Conservation (phyloP, 2,113 vertebrate species). For the Genyomyrus donnyi region DNA sequence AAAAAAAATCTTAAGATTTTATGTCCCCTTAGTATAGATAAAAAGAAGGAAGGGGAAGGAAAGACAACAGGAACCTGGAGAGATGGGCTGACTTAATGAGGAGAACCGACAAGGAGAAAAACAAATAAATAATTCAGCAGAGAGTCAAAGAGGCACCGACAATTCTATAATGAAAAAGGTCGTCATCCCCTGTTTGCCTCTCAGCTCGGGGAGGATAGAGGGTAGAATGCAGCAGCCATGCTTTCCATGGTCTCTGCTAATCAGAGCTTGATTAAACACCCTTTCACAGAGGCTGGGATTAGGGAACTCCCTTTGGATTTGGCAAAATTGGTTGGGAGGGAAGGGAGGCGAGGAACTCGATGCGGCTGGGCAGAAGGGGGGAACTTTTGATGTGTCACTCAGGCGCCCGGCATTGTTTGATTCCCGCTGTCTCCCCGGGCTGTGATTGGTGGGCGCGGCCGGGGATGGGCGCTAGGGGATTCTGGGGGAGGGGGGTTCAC, state of each 20-base stretch:
- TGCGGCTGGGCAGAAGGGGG: slow-evolving; percentile 13
- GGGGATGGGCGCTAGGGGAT: neutral
- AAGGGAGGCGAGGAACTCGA: neutral
- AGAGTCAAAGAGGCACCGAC: slow-evolving; percentile 36
- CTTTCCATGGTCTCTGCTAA: slow-evolving; percentile 37
- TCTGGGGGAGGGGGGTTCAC: neutral
- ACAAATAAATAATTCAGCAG: slow-evolving; percentile 41
- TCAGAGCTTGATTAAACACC: slow-evolving; percentile 47
- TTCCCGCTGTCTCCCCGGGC: slow-evolving; percentile 13
- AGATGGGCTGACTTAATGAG: slow-evolving; percentile 35
- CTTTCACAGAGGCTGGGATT: slow-evolving; percentile 41
- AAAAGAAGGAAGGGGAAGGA: slow-evolving; percentile 25
- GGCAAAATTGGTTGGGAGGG: slow-evolving; percentile 33
- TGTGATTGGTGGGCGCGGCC: slow-evolving; percentile 14
- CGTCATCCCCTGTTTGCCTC: slow-evolving; percentile 33
- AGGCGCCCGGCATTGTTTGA: slow-evolving; percentile 26
- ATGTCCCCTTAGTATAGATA: slow-evolving; percentile 28
- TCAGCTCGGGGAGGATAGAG: slow-evolving; percentile 27
- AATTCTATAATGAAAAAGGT: slow-evolving; percentile 34
- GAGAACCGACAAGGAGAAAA: slow-evolving; percentile 20
- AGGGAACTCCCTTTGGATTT: slow-evolving; percentile 44
- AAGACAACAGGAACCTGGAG: slow-evolving; percentile 23
- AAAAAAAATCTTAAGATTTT: slow-evolving; percentile 25
- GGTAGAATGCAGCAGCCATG: slow-evolving; percentile 24
- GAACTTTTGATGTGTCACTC: slow-evolving; percentile 26